Evolutionary conservation across 2,797 vertebrate genomes (phyloP), one percentile per base, ranked within the genome.

Genomic region (Karalla daura): DNA sequence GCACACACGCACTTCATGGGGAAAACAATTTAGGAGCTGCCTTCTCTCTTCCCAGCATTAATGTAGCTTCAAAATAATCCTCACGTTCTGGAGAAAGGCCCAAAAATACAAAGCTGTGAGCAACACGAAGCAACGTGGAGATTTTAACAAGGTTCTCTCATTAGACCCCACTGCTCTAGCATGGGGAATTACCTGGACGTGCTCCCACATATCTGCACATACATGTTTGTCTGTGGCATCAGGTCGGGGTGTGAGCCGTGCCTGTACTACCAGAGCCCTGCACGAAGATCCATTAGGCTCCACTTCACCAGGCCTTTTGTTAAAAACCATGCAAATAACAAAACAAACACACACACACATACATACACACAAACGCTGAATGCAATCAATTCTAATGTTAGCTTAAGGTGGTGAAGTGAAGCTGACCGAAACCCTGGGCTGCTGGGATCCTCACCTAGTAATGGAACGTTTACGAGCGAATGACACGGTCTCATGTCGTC

Each of bases 21-120:
- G 60, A 74, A 84, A 90, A 83, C 66, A 61, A 86, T 86, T 86
- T 73, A 60, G 56, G 65, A 73, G 74, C 69, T 30, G 60, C 66
- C 45, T 74, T 41, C 60, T 21, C 15, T 67, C 70, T 71, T 52
- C 45, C 24, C 28, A 20, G 54, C 52, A 37, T 68, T 67, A 70
- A 81, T 63, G 61, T 54, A 20, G 61, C 76, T 71, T 75, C 59
- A 55, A 40, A 80, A 82, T 58, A 32, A 75, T 74, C 46, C 37
- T 70, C 25, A 27, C 6, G 41, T 77, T 73, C 45, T 55, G 23
- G 39, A 58, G 18, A 63, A 25, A 43, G 12, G 63, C 37, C 32
- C 30, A 15, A 47, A 76, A 80, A n/a, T n/a, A 63, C 23, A 73
- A 72, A 66, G 40, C 46, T 65, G 52, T 70, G 12, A 66, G 65